Evolutionary conservation across 2,797 vertebrate genomes (phyloP).

Genomic region (Hyperoplus immaculatus): DNA sequence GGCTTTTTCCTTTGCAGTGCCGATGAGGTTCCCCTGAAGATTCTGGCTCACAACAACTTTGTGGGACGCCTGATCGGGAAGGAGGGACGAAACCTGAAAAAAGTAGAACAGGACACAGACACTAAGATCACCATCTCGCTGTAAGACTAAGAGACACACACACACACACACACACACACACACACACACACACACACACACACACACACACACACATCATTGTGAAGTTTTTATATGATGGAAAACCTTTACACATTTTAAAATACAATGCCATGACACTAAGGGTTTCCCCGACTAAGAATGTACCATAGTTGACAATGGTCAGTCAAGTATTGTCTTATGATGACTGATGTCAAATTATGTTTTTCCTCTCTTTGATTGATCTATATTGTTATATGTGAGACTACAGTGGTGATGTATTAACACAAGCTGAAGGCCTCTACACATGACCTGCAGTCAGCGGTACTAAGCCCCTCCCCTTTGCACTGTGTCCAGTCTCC

Average conservation of each 20-base stretch:
- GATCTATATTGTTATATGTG: no score
- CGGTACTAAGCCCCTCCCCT: no score
- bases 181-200: no score
- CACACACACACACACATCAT: no score
- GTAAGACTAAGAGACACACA: slow-evolving; percentile 81
- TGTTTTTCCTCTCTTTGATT: no score
- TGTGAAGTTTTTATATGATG: neutral
- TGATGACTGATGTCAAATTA: no score
- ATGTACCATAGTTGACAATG: no score
- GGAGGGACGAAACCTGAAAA: slow-evolving; percentile 95
- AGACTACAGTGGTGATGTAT: no score
- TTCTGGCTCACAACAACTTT: slow-evolving; percentile 97
- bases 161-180: neutral
- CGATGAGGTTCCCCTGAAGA: slow-evolving; percentile 95
- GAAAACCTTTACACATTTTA: neutral
- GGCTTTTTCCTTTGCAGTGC: slow-evolving; percentile 74
- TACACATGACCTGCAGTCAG: no score
- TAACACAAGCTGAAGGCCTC: no score
- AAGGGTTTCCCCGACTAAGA: no score
- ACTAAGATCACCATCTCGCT: slow-evolving; percentile 98
- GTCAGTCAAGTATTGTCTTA: no score
- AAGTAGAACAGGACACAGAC: slow-evolving; percentile 96
- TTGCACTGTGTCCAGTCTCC: slow-evolving; percentile 82
- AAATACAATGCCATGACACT: neutral
- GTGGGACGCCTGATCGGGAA: slow-evolving; percentile 96